Evolutionary conservation across 2,888 invertebrate species (phyloP).

Genomic region (Nephrotoma flavescens): DNA sequence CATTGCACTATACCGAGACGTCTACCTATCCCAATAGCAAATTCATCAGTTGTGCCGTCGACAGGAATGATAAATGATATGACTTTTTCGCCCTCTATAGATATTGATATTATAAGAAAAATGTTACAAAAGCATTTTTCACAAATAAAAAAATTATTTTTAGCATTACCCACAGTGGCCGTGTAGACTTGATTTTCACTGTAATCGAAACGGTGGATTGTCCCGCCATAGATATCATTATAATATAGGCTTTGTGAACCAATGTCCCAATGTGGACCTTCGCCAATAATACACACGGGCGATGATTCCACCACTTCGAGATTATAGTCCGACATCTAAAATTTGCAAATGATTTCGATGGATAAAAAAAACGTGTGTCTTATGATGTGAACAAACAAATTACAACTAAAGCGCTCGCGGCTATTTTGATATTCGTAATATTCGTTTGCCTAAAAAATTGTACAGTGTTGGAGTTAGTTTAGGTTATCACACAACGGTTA

Average conservation of each 20-base stretch:
- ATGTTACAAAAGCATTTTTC: neutral
- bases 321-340: conserved; percentile 25
- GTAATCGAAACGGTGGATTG: conserved; percentile 26
- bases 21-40: conserved; percentile 46
- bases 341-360: neutral
- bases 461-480: too few species aligned
- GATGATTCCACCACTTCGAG: conserved; percentile 25
- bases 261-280: conserved; percentile 58
- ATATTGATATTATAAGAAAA: conserved; percentile 23
- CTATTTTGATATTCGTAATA: too few species aligned
- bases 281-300: conserved; percentile 38
- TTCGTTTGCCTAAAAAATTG: too few species aligned
- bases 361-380: neutral
- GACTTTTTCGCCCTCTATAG: conserved; percentile 27
- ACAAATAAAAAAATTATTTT: neutral
- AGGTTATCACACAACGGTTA: too few species aligned
- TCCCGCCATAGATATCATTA: conserved; percentile 40
- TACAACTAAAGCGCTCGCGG: neutral
- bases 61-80: conserved; percentile 49
- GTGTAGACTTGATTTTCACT: conserved; percentile 35
- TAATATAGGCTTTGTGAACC: conserved; percentile 44
- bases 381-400: neutral
- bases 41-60: conserved; percentile 41
- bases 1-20: conserved; percentile 45
- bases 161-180: conserved; percentile 30